Percentiles rank a stretch among this genome's conserved stretches.
Conservation (phyloP, 2,113 vertebrate species). For the Cryptotis parvus region DNA sequence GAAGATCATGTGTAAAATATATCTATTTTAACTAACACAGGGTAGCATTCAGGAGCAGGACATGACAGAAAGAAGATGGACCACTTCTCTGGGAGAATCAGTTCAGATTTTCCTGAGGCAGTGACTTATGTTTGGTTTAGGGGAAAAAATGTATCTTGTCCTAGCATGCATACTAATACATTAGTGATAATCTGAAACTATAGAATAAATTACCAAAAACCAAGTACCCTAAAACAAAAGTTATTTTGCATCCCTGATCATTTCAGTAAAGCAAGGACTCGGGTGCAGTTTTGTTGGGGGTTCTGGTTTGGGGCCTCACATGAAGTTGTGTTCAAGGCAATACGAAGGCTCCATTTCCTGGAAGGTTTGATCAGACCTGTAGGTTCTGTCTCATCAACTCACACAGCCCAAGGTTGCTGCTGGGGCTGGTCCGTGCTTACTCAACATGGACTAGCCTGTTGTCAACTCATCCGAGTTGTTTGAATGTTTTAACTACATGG, state of each 20-base stretch:
- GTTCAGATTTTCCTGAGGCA: not conserved
- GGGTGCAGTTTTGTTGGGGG: not conserved
- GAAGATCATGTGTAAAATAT: not conserved
- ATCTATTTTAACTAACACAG: not conserved
- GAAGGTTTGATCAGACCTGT: not conserved
- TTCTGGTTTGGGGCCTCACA: not conserved
- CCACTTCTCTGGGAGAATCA: not conserved
- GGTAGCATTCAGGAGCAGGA: not conserved
- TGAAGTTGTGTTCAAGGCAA: not conserved
- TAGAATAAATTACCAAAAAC: not conserved
- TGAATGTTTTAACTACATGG: too few species aligned
- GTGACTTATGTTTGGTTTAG: not conserved
- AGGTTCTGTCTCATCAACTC: not conserved
- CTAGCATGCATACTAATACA: too few species aligned
- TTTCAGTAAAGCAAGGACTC: not conserved
- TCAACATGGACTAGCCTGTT: rapidly evolving
- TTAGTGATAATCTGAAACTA: not conserved
- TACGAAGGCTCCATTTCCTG: rapidly evolving
- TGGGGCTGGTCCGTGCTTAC: rapidly evolving
- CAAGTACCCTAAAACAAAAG: slow-evolving; percentile 14
- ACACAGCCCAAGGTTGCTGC: rapidly evolving
- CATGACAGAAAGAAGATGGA: not conserved
- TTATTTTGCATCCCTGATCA: not conserved
- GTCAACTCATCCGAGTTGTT: too few species aligned
- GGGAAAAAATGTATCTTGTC: not conserved